Evolutionary conservation across 2,113 vertebrate species (phyloP), one percentile per base, ranked within the genome.

Genomic region (Ophthalmotilapia sp.): DNA sequence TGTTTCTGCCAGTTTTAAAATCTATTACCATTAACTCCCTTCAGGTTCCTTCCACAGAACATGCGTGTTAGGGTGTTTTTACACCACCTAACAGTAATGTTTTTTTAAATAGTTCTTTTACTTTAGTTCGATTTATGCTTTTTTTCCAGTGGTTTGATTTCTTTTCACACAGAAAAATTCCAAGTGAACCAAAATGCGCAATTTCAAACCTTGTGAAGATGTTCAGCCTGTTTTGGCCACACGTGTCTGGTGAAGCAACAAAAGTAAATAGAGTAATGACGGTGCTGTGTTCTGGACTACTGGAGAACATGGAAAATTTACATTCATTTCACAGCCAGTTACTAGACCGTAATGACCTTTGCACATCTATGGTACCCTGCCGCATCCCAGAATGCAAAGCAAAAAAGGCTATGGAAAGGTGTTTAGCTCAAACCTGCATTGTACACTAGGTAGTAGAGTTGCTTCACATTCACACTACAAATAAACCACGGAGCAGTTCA

Each of bases 11-110:
- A 10, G 38, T 73, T 75, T 47, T 40, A 7, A 47, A 73, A 40
- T 23, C 65, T 26, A 23, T 40, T 70, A 15, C 68, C 1, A 47
- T 75, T 47, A 29, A 47, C 3, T 11, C 23, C 21, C 13, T 45
- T 42, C 8, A 45, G 40, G 38, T 17, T 73, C 14, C 14, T 15
- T 73, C 40, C 14, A 26, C 6, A 42, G 3, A 23, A 38, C 1
- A 0, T 65, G 60, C 0, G 1, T 7, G 36, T 21, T 68, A 68
- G 62, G 19, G 1, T 38, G 60, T 0, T 65, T 65, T 65, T 38
- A 38, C 60, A 65, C 17, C 0, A 19, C 58, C 31, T 36, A 62
- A 62, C 58, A n/a, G 31, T 5, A 6, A 7, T 36, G 31, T n/a
- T 65, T 36, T 60, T 65, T 65, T 38, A 4, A 62, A 65, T n/a